phyloP scores from a whole-genome alignment of 1,140 invertebrate genomes.

The Oedothorax gibbosus region DNA sequence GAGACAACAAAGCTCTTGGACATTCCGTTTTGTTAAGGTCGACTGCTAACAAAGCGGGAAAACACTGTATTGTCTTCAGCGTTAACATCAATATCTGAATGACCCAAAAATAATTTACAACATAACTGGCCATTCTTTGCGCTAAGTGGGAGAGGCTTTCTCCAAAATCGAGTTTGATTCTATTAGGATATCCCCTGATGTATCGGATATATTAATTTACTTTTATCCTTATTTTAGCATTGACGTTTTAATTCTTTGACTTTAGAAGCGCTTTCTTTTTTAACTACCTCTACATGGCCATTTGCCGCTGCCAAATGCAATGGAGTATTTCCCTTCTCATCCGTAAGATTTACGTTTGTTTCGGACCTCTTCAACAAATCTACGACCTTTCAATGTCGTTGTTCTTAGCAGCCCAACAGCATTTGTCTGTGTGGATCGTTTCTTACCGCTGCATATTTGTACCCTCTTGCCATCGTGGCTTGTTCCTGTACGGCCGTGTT shows the following conservation, averaged over 20 bases:
- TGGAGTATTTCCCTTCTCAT: not conserved
- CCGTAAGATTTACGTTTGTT: not conserved
- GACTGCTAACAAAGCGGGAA: not conserved
- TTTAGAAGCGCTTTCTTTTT: not conserved
- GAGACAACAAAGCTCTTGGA: not conserved
- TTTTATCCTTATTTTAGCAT: not conserved
- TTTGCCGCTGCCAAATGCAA: constrained; percentile 2
- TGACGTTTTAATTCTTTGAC: not conserved
- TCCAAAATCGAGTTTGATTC: not conserved
- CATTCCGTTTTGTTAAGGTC: not conserved
- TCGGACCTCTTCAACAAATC: not conserved
- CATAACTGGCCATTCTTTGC: too few species aligned
- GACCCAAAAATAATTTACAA: too few species aligned
- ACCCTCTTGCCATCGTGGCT: not conserved
- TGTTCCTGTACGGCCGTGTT: not conserved
- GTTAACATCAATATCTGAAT: too few species aligned
- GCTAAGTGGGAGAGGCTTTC: not conserved
- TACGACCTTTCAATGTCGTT: not conserved
- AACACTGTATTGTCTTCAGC: not conserved
- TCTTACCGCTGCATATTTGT: too few species aligned
- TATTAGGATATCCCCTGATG: not conserved
- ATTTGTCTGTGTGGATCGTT: not conserved
- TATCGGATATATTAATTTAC: not conserved
- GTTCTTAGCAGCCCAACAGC: not conserved
- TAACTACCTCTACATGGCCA: not conserved